Percentiles rank a stretch among this genome's conserved stretches.
Conservation (phyloP, 2,797 vertebrate genomes). For the Etheostoma nigrum region DNA sequence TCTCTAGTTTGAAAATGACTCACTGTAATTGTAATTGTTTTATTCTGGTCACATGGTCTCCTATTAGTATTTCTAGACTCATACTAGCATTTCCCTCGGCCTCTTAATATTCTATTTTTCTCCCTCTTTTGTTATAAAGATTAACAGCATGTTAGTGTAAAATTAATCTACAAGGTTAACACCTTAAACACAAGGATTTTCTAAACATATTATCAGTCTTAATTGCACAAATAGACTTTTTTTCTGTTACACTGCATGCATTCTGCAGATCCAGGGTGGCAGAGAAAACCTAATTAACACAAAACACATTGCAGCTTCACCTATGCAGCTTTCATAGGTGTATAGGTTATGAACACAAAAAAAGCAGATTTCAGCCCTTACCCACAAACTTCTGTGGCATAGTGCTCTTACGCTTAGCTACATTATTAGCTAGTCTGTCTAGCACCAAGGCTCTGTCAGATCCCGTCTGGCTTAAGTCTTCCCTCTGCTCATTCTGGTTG, state of each 20-base stretch:
- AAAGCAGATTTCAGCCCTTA: slow-evolving; percentile 97
- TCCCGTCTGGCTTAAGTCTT: slow-evolving; percentile 97
- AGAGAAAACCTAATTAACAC: slow-evolving; percentile 16
- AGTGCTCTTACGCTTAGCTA: slow-evolving; percentile 99
- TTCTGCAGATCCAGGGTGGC: slow-evolving; percentile 46
- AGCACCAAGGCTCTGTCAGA: slow-evolving; percentile 98
- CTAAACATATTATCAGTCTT: slow-evolving; percentile 19
- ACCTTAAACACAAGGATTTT: not conserved
- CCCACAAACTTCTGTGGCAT: slow-evolving; percentile 99
- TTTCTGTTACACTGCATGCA: slow-evolving; percentile 41
- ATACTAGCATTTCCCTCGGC: not conserved
- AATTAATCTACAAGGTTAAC: slow-evolving; percentile 1
- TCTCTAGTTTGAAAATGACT: slow-evolving; percentile 25
- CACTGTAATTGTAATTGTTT: not conserved
- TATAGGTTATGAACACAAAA: slow-evolving; percentile 72
- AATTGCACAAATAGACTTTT: slow-evolving; percentile 2
- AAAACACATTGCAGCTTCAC: slow-evolving; percentile 34
- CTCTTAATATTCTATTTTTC: not conserved
- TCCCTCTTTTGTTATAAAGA: not conserved
- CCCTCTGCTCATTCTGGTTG: slow-evolving; percentile 97
- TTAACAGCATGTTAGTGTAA: slow-evolving; percentile 10
- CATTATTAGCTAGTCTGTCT: slow-evolving; percentile 99
- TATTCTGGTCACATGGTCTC: not conserved
- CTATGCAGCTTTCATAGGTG: slow-evolving; percentile 32
- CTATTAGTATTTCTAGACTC: not conserved